Evolutionary conservation across 2,888 invertebrate genomes (phyloP).

Genomic region (Xylota sylvarum): DNA sequence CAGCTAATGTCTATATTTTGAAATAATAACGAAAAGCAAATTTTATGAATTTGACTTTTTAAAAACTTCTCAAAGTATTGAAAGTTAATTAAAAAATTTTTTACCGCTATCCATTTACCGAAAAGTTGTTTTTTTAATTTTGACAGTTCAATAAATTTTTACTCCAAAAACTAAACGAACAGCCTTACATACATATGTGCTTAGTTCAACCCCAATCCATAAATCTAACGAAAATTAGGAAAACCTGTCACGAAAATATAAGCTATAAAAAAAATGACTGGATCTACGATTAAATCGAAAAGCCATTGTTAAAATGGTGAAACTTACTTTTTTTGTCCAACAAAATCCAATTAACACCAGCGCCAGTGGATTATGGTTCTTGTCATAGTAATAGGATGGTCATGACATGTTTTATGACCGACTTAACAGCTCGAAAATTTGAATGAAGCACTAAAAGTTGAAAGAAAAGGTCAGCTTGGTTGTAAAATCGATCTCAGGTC

Average conservation of each 20-base stretch:
- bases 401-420: constrained; percentile 22
- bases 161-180: too few relatives aligned
- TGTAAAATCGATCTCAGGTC: constrained; percentile 39
- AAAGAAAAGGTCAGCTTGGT: constrained; percentile 30
- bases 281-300: constrained; percentile 17
- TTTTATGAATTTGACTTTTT: too few relatives aligned
- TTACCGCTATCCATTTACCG: too few relatives aligned
- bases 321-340: background rate
- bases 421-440: constrained; percentile 31
- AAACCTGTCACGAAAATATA: background rate
- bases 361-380: background rate
- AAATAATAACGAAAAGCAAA: too few relatives aligned
- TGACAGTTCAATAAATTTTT: too few relatives aligned
- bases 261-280: constrained; percentile 34
- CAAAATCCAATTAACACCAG: constrained; percentile 40
- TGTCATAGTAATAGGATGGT: background rate
- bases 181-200: too few relatives aligned
- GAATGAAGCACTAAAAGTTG: constrained; percentile 25
- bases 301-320: constrained; percentile 21
- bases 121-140: too few relatives aligned
- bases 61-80: too few relatives aligned
- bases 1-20: too few relatives aligned
- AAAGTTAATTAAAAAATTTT: too few relatives aligned
- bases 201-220: background rate
- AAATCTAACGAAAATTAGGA: background rate